Percentiles rank a stretch among this genome's conserved stretches.
phyloP scores from a whole-genome alignment of 2,113 vertebrate genomes.

The Barbus barbus region DNA sequence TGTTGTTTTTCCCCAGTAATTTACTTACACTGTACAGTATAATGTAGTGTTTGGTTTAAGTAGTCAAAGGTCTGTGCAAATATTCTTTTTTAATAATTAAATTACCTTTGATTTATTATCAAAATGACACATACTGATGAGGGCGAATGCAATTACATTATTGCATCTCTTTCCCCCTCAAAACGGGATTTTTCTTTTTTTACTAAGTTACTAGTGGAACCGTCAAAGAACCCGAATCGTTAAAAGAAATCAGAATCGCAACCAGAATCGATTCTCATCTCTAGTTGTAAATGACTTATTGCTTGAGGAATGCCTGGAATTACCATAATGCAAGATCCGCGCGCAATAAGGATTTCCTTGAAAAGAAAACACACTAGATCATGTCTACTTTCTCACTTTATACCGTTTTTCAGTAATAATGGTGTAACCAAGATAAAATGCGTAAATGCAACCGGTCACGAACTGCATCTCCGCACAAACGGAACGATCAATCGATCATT shows the following conservation, averaged over 20 bases:
- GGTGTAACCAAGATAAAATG: background rate
- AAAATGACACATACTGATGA: background rate
- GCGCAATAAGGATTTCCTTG: background rate
- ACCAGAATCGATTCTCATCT: background rate
- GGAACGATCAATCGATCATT: background rate
- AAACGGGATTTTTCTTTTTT: background rate
- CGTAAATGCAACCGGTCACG: constrained; percentile 8
- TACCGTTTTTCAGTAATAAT: background rate
- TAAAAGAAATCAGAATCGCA: background rate
- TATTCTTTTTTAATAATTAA: background rate
- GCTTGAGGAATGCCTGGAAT: background rate
- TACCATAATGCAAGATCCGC: background rate
- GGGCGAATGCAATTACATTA: background rate
- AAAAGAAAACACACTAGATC: background rate
- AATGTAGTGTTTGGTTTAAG: background rate
- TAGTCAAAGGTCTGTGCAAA: background rate
- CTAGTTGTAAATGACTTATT: background rate
- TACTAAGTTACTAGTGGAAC: background rate
- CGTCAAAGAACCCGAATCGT: background rate
- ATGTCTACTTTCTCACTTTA: background rate
- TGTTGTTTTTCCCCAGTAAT: too few relatives aligned
- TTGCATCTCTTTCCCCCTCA: background rate
- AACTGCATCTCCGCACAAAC: constrained; percentile 6
- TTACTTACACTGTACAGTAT: background rate
- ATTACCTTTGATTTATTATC: background rate